A percentile compares a stretch with the other conserved stretches of the same genome.
These are phyloP conservation scores for Ceryle rudis DNA, from an alignment of 2,797 vertebrate genomes.

Conservation along the genomic window DNA sequence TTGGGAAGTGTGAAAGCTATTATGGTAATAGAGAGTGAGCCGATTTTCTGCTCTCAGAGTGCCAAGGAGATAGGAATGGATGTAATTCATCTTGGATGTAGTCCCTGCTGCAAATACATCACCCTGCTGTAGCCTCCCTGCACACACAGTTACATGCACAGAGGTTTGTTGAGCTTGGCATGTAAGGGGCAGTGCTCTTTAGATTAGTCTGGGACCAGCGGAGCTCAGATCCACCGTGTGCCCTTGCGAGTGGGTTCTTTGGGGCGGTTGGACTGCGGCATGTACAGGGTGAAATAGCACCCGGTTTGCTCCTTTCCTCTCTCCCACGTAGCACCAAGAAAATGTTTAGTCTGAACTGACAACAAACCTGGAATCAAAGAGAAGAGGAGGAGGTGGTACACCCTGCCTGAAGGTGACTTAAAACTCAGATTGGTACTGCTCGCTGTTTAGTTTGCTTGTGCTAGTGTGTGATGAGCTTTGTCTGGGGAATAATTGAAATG, in stretches of 20 bases:
- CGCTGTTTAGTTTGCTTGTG: neutral
- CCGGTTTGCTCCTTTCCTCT: neutral
- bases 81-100: constrained; percentile 34
- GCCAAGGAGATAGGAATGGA: constrained; percentile 19
- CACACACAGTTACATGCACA: fast-evolving
- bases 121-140: neutral
- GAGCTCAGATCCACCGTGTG: neutral
- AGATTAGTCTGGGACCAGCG: neutral
- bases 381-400: neutral
- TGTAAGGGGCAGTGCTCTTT: neutral
- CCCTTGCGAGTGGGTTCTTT: neutral
- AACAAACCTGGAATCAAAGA: neutral
- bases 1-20: constrained; percentile 57
- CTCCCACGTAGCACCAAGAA: neutral
- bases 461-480: neutral
- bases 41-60: constrained; percentile 12
- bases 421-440: neutral
- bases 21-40: constrained; percentile 26
- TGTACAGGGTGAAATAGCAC: neutral
- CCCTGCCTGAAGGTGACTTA: neutral
- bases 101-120: neutral
- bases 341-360: neutral
- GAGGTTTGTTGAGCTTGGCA: neutral
- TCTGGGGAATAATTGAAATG: neutral
- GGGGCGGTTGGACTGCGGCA: neutral